phyloP scores from a whole-genome alignment of 2,888 invertebrate genomes.

The Neocrepidodera transversa region DNA sequence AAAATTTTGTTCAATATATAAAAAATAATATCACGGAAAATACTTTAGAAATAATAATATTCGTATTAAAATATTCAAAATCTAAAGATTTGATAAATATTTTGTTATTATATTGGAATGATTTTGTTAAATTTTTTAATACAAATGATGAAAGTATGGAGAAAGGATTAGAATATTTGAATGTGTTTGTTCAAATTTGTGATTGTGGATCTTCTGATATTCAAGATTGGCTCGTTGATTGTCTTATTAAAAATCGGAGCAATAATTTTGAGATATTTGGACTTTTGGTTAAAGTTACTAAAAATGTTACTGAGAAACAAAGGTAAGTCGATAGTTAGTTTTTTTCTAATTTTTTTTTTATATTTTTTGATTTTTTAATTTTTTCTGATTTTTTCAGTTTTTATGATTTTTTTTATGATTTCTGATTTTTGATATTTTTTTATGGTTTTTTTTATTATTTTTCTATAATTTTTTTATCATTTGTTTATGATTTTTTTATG shows the following conservation, averaged over 20 bases:
- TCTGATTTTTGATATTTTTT: too few species aligned
- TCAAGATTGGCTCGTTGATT: constrained; percentile 29
- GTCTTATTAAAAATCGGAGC: constrained; percentile 22
- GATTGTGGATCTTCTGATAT: constrained; percentile 26
- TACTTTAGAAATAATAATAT: constrained; percentile 33
- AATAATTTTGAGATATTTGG: constrained; percentile 44
- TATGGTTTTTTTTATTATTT: too few species aligned
- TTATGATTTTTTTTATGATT: too few species aligned
- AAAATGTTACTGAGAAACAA: constrained; percentile 36
- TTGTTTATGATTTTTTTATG: too few species aligned
- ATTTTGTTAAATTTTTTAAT: constrained; percentile 45
- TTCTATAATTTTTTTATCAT: too few species aligned
- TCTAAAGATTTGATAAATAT: constrained; percentile 27
- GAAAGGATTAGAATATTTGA: constrained; percentile 46
- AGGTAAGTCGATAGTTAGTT: constrained; percentile 39
- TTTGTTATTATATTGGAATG: constrained; percentile 44
- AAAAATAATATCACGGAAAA: constrained; percentile 25
- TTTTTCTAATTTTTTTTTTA: neutral
- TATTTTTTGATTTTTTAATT: too few species aligned
- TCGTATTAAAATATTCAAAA: constrained; percentile 37
- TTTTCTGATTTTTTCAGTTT: too few species aligned
- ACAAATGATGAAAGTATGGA: constrained; percentile 26
- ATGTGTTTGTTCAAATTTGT: constrained; percentile 35
- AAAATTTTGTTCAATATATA: constrained; percentile 46
- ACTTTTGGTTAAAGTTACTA: constrained; percentile 35